Base-by-base conservation (phyloP, 2,888 invertebrate genomes). In the Caenorhabditis uteleia region DNA sequence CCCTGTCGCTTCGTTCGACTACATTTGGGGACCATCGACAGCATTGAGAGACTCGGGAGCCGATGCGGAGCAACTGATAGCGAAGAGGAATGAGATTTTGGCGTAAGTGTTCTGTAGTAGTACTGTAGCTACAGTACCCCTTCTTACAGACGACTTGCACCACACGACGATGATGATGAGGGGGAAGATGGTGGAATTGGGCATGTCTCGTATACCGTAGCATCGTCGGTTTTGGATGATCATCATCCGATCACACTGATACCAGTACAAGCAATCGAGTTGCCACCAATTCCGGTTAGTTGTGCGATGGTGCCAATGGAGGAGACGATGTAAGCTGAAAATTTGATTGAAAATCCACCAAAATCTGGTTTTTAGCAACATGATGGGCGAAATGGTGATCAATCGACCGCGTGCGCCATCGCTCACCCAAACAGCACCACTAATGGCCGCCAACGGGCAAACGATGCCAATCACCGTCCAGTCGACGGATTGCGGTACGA, bases 131-230 rank as follows among this genome's bases (percentile, higher is more conserved):
- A 18, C 20, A 42, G 5, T 29, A 29, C 6, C 12, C 12, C 12
- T 12, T 6, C 27, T 57, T 58, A 18, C 45, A 69, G 66, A 26
- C 70, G 66, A 7, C 53, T 66, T 21, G 58, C 51, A 2, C 62
- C 70, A 14, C 65, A 66, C 7, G 46, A 54, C 18, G 73, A 73
- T 34, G 73, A 69, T 14, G 68, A 70, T 21, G 70, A 70, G 18
- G 60, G 53, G 10, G 65, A 68, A 43, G 67, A 74, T 21, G 56
- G 67, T n/a, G 70, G 67, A 10, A 56, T 73, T 43, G 78, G 78
- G 7, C 80, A 81, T 48, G 79, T 81, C 21, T 75, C 77, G n/a
- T 81, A 76, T 46, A 79, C 79, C 6, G 80, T 79, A 1, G 79
- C 79, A 3, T 77, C 65, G 25, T 74, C 74, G 14, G 77, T 80